Percentiles rank a stretch among this genome's conserved stretches.
These are phyloP conservation scores for Liposcelis brunnea DNA, from an alignment of 2,888 invertebrate species.

Conservation along the genomic window DNA sequence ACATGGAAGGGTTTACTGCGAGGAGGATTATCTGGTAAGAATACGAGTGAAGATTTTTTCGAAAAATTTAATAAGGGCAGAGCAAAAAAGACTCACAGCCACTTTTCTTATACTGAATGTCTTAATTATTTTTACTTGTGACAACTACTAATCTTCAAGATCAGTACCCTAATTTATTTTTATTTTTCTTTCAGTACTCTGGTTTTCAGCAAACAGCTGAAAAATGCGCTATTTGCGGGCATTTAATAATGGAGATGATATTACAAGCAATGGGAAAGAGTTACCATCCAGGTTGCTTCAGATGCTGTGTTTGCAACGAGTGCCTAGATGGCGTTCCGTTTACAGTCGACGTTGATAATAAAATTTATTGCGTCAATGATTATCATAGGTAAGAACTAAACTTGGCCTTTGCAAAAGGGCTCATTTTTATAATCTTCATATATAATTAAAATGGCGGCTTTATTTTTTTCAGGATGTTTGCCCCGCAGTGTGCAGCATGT, in stretches of 20 bases:
- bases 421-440: too few species aligned
- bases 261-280: slow-evolving; percentile 98
- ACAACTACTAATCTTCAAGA: too few species aligned
- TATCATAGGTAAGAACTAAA: slow-evolving; percentile 50
- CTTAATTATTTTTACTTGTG: too few species aligned
- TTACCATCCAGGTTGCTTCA: slow-evolving; percentile 97
- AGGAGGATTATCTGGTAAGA: slow-evolving; percentile 90
- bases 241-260: slow-evolving; percentile 99
- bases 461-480: slow-evolving; percentile 62
- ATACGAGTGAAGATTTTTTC: too few species aligned
- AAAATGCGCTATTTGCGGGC: slow-evolving; percentile 95
- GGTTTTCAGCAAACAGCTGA: slow-evolving; percentile 98
- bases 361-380: slow-evolving; percentile 96
- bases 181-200: slow-evolving; percentile 89
- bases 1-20: slow-evolving; percentile 93
- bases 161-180: too few species aligned
- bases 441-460: too few species aligned
- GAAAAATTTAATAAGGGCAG: too few species aligned
- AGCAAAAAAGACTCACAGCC: too few species aligned
- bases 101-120: too few species aligned
- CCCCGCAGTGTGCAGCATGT: slow-evolving; percentile 95
- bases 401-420: too few species aligned
- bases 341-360: slow-evolving; percentile 93
- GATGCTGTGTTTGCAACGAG: slow-evolving; percentile 94
- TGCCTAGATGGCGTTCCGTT: slow-evolving; percentile 97